Base-by-base conservation (phyloP, 2,113 vertebrate genomes). In the Pelvicachromis taeniatus region DNA sequence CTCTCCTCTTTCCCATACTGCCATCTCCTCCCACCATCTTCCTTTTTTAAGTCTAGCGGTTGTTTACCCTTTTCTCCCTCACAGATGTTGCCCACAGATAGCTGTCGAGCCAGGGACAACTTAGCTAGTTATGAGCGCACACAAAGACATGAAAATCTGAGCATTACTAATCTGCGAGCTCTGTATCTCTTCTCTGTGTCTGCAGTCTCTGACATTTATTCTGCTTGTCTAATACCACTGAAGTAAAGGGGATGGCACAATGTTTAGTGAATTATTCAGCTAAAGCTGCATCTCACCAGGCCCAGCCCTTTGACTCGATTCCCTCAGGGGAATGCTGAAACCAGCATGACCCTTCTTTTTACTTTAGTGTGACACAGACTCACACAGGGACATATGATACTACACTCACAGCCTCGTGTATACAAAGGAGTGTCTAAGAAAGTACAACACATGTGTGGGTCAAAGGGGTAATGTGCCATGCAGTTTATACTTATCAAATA, bases 231-330 rank as follows among this genome's bases (percentile, higher is more conserved):
- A 50, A 68, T 81, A 75, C 80, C 54, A 79, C 65, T 77, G 81
- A 81, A 89, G 86, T 87, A 11, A 70, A 88, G 84, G 68, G 54
- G 81, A 82, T 77, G 81, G 90, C 81, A 89, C 35, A 70, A 85
- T 91, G 89, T 86, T 87, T 78, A 65, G 87, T 93, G 84, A 92
- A 93, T 93, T 93, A 93, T 93, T 93, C 85, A 88, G 82, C 87
- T 75, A 56, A 85, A 83, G 53, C 61, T 65, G 63, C 68, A 81
- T 68, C 58, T 79, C 81, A 63, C 79, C 70, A 88, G 80, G 63
- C 79, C 56, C 2, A 48, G 83, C 59, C 87, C 48, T 86, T 87
- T 83, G 82, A 80, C 81, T 79, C 38, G 45, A 59, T 81, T 26
- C 61, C 77, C 68, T 75, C 8, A 11, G 81, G 85, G 87, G 77